Conservation (phyloP, 2,888 invertebrate species). For the Schrankia costaestrigalis region DNA sequence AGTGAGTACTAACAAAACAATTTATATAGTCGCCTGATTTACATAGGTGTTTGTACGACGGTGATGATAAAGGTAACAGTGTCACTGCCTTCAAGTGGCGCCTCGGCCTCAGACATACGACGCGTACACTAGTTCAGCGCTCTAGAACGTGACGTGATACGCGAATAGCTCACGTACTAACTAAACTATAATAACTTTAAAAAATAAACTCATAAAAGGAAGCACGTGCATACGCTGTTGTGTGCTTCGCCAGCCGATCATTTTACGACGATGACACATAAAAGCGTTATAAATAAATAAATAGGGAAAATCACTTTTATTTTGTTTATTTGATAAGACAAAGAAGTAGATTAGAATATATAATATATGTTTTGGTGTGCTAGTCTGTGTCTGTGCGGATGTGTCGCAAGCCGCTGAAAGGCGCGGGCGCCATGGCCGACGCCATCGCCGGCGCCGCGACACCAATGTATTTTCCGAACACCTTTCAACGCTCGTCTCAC, state of each 20-base stretch:
- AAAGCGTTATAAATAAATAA: slow-evolving; percentile 1
- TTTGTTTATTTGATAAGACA: slow-evolving; percentile 6
- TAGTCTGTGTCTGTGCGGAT: slow-evolving; percentile 35
- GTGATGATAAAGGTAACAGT: slow-evolving; percentile 49
- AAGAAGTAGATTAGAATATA: slow-evolving; percentile 9
- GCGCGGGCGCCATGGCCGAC: slow-evolving; percentile 39
- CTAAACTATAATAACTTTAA: slow-evolving; percentile 46
- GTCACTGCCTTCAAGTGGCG: slow-evolving; percentile 30
- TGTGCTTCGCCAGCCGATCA: slow-evolving; percentile 2
- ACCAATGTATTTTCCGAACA: slow-evolving; percentile 73
- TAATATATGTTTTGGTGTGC: slow-evolving; percentile 13
- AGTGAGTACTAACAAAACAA: slow-evolving; percentile 67
- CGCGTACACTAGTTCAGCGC: slow-evolving; percentile 18
- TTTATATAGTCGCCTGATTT: slow-evolving; percentile 69
- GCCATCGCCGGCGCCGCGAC: slow-evolving; percentile 40
- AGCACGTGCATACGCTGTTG: slow-evolving; percentile 41
- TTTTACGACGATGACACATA: slow-evolving; percentile 10
- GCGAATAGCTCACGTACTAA: slow-evolving; percentile 68
- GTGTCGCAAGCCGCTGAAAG: slow-evolving; percentile 61
- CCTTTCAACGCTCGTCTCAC: slow-evolving; percentile 78
- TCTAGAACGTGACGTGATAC: slow-evolving; percentile 41
- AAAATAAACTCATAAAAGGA: slow-evolving; percentile 40
- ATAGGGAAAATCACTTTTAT: slow-evolving; percentile 3
- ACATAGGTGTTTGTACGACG: slow-evolving; percentile 55
- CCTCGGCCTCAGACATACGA: slow-evolving; percentile 22